Evolutionary conservation across 1,140 invertebrate genomes (phyloP), one percentile per base, ranked within the genome.

Genomic region (Drosophila prosaltans): DNA sequence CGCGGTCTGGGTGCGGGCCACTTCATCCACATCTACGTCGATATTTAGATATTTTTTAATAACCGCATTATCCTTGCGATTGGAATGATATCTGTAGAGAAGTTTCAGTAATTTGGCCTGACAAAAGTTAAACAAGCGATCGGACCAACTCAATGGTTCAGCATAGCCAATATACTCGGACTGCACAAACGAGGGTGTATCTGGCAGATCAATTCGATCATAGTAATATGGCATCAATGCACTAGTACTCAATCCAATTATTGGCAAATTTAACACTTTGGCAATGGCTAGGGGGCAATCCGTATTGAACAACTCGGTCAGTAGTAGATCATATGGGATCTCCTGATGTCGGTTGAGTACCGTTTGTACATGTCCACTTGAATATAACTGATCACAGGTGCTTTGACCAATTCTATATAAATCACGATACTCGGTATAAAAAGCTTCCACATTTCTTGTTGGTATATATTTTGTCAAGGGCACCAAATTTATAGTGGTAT

Each of bases 301-400:
- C 3, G 93, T 94, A 51, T 94, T 94, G 77, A 96, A 96, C 36
- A 93, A 93, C 78, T 96, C 95, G 0, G 94, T 93, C 7, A 96
- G 80, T 2, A 96, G 82, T 1, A 96, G 21, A 76, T 96, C 95
- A 63, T 95, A 96, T 5, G 93, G 93, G 1, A 58, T 11, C 1
- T 16, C 21, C 11, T 16, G 24, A 26, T 90, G 86, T 0, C 82
- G 63, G 10, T 81, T 8, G 9, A 90, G 24, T 5, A 85, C 77
- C 0, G 40, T 60, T 3, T 79, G 48, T 1, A 92, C 77, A 68
- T 89, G 80, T 0, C 65, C 71, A n/a, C 89, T 92, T 6, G 60
- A 48, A 30, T 76, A 91, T 16, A 92, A 74, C 7, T 9, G 48
- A n/a, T 81, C 63, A 32, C 91, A 92, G 0, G 80, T 69, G n/a